Base-by-base conservation (phyloP, 2,113 vertebrate species). In the Antechinus stuartii region DNA sequence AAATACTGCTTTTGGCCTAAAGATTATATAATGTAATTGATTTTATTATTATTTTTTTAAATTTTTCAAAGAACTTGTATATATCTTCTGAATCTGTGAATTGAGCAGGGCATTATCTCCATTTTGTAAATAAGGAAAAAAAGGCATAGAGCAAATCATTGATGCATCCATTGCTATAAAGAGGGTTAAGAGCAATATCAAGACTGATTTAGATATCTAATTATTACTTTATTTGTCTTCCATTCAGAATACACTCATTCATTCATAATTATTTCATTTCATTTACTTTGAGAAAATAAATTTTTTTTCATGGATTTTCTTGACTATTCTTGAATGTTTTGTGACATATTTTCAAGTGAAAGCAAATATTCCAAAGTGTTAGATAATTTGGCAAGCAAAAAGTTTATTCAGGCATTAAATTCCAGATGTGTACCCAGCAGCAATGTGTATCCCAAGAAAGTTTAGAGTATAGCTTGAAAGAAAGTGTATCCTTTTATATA, bases 321-420 rank as follows among this genome's bases (percentile, higher is more conserved):
- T 49, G 10, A 61, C 91, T 12, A 0, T 68, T 93, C 95, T 92
- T 22, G 49, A 94, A 91, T 90, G 16, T 92, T 30, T 30, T 93
- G 22, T 6, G 14, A 0, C 7, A 47, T 93, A 76, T 56, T 68
- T 93, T 54, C 14, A 5, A 91, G 22, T 93, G 25, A 90, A 54
- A 27, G 53, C 91, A 52, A 95, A 96, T 95, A 89, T 53, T 11
- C 54, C 50, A 93, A 91, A 76, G 0, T 76, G 0, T 97, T 92
- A 93, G 27, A 90, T 27, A 95, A 94, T 54, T 25, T 68, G 93
- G 35, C 52, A 96, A 30, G 49, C 1, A 61, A 94, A 54, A 92
- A 47, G 89, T 9, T 35, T 55, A 93, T 90, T 68, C 12, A 89
- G 8, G 0, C 14, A 96, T 23, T 92, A 46, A 42, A 90, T 92